A percentile compares a stretch with the other conserved stretches of the same genome.
Evolutionary conservation across 1,140 invertebrate genomes (phyloP).

Genomic region (Drosophila sulfurigaster): DNA sequence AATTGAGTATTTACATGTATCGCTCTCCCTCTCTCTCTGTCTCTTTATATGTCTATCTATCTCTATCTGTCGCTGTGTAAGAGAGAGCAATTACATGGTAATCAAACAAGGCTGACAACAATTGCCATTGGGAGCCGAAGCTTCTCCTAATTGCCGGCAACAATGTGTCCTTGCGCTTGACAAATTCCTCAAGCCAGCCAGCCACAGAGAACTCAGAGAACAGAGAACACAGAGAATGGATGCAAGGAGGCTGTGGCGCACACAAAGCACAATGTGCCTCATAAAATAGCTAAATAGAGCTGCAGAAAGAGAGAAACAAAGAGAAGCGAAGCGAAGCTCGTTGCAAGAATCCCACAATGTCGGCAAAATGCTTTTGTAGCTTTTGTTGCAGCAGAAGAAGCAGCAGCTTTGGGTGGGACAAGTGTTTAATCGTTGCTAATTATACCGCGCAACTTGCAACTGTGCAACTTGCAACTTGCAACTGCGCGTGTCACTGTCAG

Average conservation of each 20-base stretch:
- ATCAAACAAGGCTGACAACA: constrained; percentile 83
- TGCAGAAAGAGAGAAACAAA: constrained; percentile 9
- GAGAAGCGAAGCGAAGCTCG: neutral
- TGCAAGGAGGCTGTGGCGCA: constrained; percentile 8
- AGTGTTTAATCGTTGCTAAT: constrained; percentile 83
- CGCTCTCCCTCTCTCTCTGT: neutral
- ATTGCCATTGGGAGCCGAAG: constrained; percentile 63
- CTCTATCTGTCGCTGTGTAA: neutral
- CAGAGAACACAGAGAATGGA: constrained; percentile 4
- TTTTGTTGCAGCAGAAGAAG: neutral
- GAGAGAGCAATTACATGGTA: constrained; percentile 69
- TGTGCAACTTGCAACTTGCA: constrained; percentile 21
- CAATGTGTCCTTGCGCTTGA: constrained; percentile 81
- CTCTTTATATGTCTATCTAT: neutral
- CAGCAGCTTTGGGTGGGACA: constrained; percentile 73
- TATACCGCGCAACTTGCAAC: constrained; percentile 52
- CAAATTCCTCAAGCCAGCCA: constrained; percentile 69
- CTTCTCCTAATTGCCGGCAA: constrained; percentile 67
- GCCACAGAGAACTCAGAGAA: constrained; percentile 30
- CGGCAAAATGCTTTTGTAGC: constrained; percentile 73
- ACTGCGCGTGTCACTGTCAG: constrained; percentile 79
- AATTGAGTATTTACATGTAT: constrained; percentile 66
- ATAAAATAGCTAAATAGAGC: constrained; percentile 55
- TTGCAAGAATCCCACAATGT: constrained; percentile 13
- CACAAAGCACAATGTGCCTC: constrained; percentile 2